Evolutionary conservation across 2,888 invertebrate genomes (phyloP), one percentile per base, ranked within the genome.

Genomic region (Micoletzkya japonica): DNA sequence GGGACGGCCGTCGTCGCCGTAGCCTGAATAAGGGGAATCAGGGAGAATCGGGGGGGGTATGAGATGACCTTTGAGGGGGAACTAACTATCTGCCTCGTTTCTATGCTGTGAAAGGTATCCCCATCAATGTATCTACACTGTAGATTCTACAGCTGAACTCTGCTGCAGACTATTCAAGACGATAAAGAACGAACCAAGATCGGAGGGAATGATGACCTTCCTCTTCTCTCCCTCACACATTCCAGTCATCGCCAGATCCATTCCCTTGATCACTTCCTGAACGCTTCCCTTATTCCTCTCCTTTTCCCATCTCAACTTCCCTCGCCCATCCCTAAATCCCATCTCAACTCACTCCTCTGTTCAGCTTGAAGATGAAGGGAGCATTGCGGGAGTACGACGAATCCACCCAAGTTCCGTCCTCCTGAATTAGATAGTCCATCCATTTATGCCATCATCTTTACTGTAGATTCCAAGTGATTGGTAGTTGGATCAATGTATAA

Each of bases 161-260:
- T n/a, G 44, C 50, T 17, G 50, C 30, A 61, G 20, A 63, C 50
- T n/a, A 2, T 57, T n/a, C 30, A 28, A 32, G 34, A 50, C 26
- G 26, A 60, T 39, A 6, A 60, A 63, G 37, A 10, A 2, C 70
- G 26, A 57, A 74, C 75, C 82, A 61, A 74, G 78, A 36, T 77
- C 79, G 14, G 79, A 77, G 30, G 84, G 84, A 68, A 84, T 85
- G 68, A 79, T 72, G 44, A 84, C 84, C 68, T 85, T 79, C 70
- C 84, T 76, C 52, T 77, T 73, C 72, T 84, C 84, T 70, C 85
- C 85, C 76, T 84, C 84, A 69, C 84, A 84, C 84, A 84, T 84
- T 61, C 70, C 77, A 59, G 81, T 82, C 84, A 84, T 84, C 44
- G 81, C 81, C 59, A 77, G 75, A 72, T 81, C 81, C 82, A 83